Evolutionary conservation across 2,797 vertebrate genomes (phyloP), one percentile per base, ranked within the genome.

Genomic region (Chaunax sp.): DNA sequence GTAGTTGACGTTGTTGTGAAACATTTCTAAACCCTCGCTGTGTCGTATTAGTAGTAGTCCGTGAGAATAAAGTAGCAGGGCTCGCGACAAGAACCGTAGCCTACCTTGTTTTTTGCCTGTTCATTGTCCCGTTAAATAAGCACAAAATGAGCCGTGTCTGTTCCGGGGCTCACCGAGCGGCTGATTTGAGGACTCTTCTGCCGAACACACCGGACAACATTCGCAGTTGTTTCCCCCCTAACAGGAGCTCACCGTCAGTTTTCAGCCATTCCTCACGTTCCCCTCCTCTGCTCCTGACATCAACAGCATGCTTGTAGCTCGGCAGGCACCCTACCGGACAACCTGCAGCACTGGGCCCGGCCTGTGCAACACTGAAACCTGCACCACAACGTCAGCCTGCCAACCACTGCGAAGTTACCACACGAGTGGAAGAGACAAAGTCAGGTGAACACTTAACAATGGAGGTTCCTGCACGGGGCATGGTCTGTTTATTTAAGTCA

Each of bases 241-340:
- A 56, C 81, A 61, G 77, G 80, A 86, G 86, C 86, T 78, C 84
- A 79, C 79, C 88, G 89, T 79, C 86, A 73, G 89, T 77, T 83
- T 90, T 89, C 88, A 83, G 89, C 91, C 87, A 89, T 91, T 87
- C 84, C 86, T 88, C 79, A 70, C 88, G 83, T 85, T 80, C 87
- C 79, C 84, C 83, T 84, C 77, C 81, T 75, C 74, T 69, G 74
- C 85, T 91, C 84, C 87, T 88, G 80, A 87, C 87, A 92, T 85
- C 83, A 82, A 70, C 84, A 85, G 86, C 84, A 49, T 72, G 81
- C 74, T 80, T 68, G 87, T 75, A 81, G 86, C 87, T 86, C 87
- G 25, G 84, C 84, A 79, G 82, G 81, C 90, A 84, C 89, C 90
- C 90, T 92, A 85, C 89, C 81, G 91, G 90, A 91, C 88, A 92